Evolutionary conservation across 2,113 vertebrate species (phyloP).

Genomic region (Gymnarchus niloticus): DNA sequence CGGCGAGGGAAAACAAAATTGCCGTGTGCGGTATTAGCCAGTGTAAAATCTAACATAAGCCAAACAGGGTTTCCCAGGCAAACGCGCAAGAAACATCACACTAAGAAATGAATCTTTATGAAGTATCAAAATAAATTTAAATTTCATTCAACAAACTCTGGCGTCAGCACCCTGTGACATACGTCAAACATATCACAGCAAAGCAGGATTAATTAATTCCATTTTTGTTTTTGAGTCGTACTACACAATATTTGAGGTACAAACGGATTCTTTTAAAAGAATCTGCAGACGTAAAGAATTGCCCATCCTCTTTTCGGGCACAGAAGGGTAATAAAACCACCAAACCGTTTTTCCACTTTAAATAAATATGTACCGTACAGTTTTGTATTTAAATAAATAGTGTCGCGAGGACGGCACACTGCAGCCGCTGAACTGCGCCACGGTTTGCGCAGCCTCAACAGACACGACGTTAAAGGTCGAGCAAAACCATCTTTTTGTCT

Average conservation of each 20-base stretch:
- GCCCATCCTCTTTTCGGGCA: conserved; percentile 49
- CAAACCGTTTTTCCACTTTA: neutral
- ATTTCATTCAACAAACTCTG: conserved; percentile 26
- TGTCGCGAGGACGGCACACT: too few relatives aligned
- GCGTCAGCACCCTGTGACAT: conserved; percentile 39
- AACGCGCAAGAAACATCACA: conserved; percentile 15
- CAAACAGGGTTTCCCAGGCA: too few relatives aligned
- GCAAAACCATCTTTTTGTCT: too few relatives aligned
- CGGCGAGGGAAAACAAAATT: neutral
- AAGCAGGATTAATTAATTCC: conserved; percentile 36
- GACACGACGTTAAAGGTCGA: too few relatives aligned
- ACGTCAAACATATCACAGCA: conserved; percentile 48
- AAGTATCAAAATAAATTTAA: conserved; percentile 35
- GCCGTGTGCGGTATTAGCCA: neutral
- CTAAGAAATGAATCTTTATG: conserved; percentile 21
- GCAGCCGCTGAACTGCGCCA: too few relatives aligned
- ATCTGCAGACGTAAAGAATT: conserved; percentile 73
- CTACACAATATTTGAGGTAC: conserved; percentile 53
- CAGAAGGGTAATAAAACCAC: conserved; percentile 35
- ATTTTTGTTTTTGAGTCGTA: conserved; percentile 46
- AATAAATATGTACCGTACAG: conserved; percentile 47
- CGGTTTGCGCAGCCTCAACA: neutral
- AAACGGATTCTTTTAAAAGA: conserved; percentile 60
- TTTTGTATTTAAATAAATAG: conserved; percentile 47
- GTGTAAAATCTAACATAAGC: too few relatives aligned